A percentile compares a stretch with the other conserved stretches of the same genome.
Conservation (phyloP, 2,888 invertebrate genomes). For the Drosophila birchii region DNA sequence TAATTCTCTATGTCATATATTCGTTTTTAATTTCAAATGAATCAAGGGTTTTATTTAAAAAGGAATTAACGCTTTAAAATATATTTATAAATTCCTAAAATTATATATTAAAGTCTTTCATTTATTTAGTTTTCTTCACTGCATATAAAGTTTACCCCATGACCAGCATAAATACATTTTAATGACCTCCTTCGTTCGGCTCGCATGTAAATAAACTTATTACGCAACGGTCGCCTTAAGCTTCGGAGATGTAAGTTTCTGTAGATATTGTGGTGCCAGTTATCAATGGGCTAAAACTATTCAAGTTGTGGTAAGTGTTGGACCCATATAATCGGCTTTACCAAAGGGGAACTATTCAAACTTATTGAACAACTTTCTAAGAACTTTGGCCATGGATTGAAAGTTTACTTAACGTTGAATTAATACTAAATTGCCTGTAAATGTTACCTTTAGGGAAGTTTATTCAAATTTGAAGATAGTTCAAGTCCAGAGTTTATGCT, state of each 20-base stretch:
- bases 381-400: conserved; percentile 35
- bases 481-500: background rate
- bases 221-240: conserved; percentile 37
- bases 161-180: conserved; percentile 52
- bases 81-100: background rate
- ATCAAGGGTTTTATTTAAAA: background rate
- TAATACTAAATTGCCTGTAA: conserved; percentile 18
- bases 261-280: conserved; percentile 29
- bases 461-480: conserved; percentile 2
- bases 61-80: background rate
- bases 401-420: conserved; percentile 22
- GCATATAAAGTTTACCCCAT: conserved; percentile 13
- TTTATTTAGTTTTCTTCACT: background rate
- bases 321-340: conserved; percentile 39
- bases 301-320: conserved; percentile 39
- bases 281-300: conserved; percentile 45
- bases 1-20: too few relatives aligned
- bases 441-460: background rate
- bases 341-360: conserved; percentile 36
- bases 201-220: conserved; percentile 51
- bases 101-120: background rate
- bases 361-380: conserved; percentile 33
- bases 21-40: background rate
- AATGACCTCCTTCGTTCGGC: conserved; percentile 34
- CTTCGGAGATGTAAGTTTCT: conserved; percentile 34